These are phyloP conservation scores for Oligia fasciuncula DNA, from an alignment of 2,888 invertebrate species.

Conservation along the genomic window DNA sequence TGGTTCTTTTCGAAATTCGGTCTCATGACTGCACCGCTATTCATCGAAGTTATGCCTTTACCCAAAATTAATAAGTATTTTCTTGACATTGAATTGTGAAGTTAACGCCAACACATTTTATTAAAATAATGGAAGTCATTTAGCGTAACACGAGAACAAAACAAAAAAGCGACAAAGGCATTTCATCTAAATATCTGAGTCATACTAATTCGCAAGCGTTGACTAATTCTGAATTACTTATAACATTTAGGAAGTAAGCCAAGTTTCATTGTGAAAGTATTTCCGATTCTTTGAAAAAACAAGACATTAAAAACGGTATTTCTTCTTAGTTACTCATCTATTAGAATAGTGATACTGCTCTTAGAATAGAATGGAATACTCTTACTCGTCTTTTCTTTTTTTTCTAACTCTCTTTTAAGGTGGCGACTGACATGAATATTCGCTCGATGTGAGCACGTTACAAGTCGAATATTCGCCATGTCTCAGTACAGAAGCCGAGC, in stretches of 20 bases:
- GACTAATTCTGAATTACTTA: conserved; percentile 44
- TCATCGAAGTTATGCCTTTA: neutral
- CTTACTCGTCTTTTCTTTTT: no score
- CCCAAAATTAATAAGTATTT: neutral
- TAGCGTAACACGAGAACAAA: conserved; percentile 3
- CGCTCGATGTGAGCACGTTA: no score
- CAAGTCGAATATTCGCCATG: no score
- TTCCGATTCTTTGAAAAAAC: conserved; percentile 25
- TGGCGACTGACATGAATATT: no score
- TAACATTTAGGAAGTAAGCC: conserved; percentile 45
- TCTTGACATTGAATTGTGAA: neutral
- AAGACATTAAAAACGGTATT: no score
- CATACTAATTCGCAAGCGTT: conserved; percentile 38
- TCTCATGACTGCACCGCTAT: neutral
- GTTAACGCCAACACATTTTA: neutral
- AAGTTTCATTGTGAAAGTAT: conserved; percentile 57
- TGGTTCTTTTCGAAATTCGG: neutral
- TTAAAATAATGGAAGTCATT: conserved; percentile 14
- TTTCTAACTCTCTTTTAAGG: no score
- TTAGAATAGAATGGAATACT: no score
- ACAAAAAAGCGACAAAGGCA: conserved; percentile 28
- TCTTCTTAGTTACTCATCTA: conserved; percentile 8
- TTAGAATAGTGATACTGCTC: no score
- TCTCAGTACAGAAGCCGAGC: no score
- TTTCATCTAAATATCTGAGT: conserved; percentile 31